These are phyloP conservation scores for Calliphora vomitoria DNA, from an alignment of 2,888 invertebrate genomes.

Conservation along the genomic window DNA sequence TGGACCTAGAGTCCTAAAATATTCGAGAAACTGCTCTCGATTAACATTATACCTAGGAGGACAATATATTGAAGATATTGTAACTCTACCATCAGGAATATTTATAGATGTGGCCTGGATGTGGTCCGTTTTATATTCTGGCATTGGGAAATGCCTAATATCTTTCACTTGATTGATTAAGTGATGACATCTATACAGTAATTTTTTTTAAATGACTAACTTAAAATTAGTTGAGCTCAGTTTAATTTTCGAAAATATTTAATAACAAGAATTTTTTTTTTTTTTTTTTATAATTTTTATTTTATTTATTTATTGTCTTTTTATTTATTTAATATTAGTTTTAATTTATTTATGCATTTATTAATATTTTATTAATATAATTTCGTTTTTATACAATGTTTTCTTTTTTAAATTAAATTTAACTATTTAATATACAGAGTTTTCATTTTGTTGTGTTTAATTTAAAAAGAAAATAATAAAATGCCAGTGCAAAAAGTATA, in stretches of 20 bases:
- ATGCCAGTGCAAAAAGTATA: slow-evolving; percentile 83
- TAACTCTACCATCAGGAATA: too few relatives aligned
- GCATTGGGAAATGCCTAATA: too few relatives aligned
- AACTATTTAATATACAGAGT: slow-evolving; percentile 82
- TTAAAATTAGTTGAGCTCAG: too few relatives aligned
- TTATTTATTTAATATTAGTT: slow-evolving; percentile 78
- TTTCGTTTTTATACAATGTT: slow-evolving; percentile 70
- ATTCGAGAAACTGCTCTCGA: too few relatives aligned
- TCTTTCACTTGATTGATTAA: too few relatives aligned
- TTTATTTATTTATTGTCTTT: slow-evolving; percentile 79
- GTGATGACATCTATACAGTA: too few relatives aligned
- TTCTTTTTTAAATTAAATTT: slow-evolving; percentile 80
- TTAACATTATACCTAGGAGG: too few relatives aligned
- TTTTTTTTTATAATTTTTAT: slow-evolving; percentile 51
- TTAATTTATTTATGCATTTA: slow-evolving; percentile 73
- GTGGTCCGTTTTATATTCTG: too few relatives aligned
- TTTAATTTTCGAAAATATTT: background rate
- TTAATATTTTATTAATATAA: slow-evolving; percentile 76
- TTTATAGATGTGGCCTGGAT: too few relatives aligned
- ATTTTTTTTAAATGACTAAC: too few relatives aligned
- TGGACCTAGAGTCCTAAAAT: too few relatives aligned
- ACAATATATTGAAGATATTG: too few relatives aligned
- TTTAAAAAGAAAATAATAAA: slow-evolving; percentile 56
- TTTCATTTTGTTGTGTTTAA: slow-evolving; percentile 58
- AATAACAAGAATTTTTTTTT: slow-evolving; percentile 29